Percentiles rank a stretch among this genome's conserved stretches.
phyloP scores from a whole-genome alignment of 2,888 invertebrate genomes.

The Stenoptilia bipunctidactyla region DNA sequence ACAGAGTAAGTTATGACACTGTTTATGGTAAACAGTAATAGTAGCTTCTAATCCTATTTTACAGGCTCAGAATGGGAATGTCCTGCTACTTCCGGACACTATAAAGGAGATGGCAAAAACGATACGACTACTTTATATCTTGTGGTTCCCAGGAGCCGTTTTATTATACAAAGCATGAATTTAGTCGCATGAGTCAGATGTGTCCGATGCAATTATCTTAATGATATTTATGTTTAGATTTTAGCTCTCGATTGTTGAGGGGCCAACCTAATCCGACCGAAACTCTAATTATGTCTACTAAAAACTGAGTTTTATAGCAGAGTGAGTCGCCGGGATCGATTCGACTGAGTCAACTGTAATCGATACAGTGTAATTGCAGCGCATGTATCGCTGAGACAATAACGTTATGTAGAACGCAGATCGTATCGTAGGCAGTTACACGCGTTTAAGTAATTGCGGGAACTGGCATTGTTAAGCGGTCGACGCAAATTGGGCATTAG shows the following conservation, averaged over 20 bases:
- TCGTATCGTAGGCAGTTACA: conserved; percentile 65
- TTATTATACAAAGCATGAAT: conserved; percentile 42
- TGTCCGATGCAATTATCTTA: conserved; percentile 7
- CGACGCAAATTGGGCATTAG: conserved; percentile 70
- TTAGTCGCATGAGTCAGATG: conserved; percentile 18
- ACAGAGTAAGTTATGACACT: not conserved
- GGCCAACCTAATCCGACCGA: conserved; percentile 28
- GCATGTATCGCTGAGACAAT: conserved; percentile 63
- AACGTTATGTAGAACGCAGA: conserved; percentile 45
- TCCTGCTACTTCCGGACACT: conserved; percentile 32
- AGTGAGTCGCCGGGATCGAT: conserved; percentile 49
- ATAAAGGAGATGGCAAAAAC: conserved; percentile 35
- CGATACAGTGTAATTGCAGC: conserved; percentile 61
- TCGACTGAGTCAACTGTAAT: conserved; percentile 58
- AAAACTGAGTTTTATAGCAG: conserved; percentile 56
- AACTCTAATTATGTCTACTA: conserved; percentile 52
- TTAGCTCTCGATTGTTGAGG: conserved; percentile 25
- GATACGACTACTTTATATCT: conserved; percentile 36
- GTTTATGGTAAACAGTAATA: conserved; percentile 1
- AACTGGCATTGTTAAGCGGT: conserved; percentile 64
- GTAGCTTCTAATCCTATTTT: not conserved
- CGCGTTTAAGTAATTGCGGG: conserved; percentile 70
- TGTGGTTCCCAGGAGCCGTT: conserved; percentile 50
- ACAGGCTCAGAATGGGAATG: not conserved
- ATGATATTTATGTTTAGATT: conserved; percentile 23